Base-by-base conservation (phyloP, 2,113 vertebrate species). In the Brachionichthys hirsutus region DNA sequence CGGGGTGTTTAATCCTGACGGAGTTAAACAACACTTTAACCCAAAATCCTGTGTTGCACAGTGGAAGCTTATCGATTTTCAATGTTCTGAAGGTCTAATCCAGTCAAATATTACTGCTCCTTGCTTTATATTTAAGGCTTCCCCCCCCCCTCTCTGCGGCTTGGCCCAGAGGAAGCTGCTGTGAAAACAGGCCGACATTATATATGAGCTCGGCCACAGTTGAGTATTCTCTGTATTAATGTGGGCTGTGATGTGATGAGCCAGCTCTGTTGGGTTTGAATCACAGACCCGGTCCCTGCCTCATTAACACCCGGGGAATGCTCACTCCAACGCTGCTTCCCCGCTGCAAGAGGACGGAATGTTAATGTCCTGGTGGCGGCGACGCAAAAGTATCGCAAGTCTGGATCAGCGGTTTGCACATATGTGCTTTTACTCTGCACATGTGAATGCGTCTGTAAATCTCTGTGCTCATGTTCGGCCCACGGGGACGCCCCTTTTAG, bases 191-290 rank as follows among this genome's bases (percentile, higher is more conserved):
- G 36, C 17, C 0, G 13, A 1, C 47, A 11, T 66, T 36, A 51
- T 54, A 53, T 75, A 71, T 17, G 62, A 71, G 66, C 58, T 63
- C 48, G 17, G 73, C 62, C 58, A 55, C 62, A 35, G 64, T 44
- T 24, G 15, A 14, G 49, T 48, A 0, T 72, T 9, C n/a, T 45
- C 35, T 56, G 53, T 65, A 60, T 60, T 59, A 73, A 46, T 69
- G 56, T 10, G n/a, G 6, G 36, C 38, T 9, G 12, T 30, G 24
- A 66, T 9, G 12, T 30, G 24, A 66, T 55, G 68, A 75, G 56
- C 44, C 54, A 12, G 68, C 68, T 60, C 58, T 53, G 73, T 43
- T 51, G 58, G 46, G 45, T 52, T 46, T 61, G 59, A 65, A 53
- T 72, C 70, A 54, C 3, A 24, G 48, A 53, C 38, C 30, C 54